Evolutionary conservation across 2,113 vertebrate genomes (phyloP).

Genomic region (Hemicordylus capensis): DNA sequence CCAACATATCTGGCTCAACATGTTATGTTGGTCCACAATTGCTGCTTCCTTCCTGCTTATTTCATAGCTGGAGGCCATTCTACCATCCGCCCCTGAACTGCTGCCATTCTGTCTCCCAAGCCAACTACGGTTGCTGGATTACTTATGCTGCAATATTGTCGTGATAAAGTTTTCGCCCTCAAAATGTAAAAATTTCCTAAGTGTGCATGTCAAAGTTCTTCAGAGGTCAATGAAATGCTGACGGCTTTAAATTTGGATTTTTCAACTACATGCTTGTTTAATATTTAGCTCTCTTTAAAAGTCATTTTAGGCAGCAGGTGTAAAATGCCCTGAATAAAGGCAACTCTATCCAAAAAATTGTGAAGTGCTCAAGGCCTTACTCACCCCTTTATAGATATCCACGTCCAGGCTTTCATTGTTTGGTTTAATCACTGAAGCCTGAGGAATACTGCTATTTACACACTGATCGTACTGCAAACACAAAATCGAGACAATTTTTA

Average conservation of each 20-base stretch:
- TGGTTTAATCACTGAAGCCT: constrained; percentile 81
- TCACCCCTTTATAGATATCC: constrained; percentile 97
- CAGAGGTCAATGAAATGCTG: neutral
- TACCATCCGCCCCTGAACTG: neutral
- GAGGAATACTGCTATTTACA: constrained; percentile 74
- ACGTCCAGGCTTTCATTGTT: constrained; percentile 85
- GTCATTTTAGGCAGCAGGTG: no score
- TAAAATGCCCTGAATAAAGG: rapidly evolving
- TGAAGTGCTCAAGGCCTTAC: neutral
- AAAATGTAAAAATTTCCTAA: neutral
- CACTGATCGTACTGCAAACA: constrained; percentile 69
- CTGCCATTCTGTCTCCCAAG: neutral
- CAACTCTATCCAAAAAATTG: rapidly evolving
- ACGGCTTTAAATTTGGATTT: neutral
- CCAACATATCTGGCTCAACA: neutral
- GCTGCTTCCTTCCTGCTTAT: neutral
- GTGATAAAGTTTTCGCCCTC: neutral
- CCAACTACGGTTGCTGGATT: neutral
- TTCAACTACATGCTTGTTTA: neutral
- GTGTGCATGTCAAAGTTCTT: neutral
- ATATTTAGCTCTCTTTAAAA: no score
- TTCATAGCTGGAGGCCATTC: neutral
- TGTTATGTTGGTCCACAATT: neutral
- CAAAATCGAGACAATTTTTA: rapidly evolving
- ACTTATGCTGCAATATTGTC: neutral